A percentile compares a stretch with the other conserved stretches of the same genome.
Conservation (phyloP, 2,888 invertebrate species). For the Erannis defoliaria region DNA sequence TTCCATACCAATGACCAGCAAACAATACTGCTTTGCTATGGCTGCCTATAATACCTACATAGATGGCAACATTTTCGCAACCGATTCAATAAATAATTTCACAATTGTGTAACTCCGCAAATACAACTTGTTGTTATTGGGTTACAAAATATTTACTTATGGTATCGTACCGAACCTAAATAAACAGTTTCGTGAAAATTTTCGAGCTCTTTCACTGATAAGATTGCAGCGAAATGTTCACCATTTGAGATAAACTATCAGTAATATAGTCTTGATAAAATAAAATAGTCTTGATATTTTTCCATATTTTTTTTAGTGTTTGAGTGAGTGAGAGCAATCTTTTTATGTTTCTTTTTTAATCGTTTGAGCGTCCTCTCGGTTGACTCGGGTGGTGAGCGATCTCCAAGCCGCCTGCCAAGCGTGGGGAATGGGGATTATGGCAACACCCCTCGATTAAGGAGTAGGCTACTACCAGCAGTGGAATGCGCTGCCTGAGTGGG, state of each 20-base stretch:
- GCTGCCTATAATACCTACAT: conserved; percentile 30
- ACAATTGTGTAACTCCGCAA: conserved; percentile 64
- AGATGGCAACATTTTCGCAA: conserved; percentile 61
- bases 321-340: no score
- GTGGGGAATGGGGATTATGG: no score
- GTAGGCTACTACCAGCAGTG: no score
- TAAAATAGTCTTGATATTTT: conserved; percentile 11
- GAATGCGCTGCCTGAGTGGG: no score
- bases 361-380: no score
- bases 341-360: no score
- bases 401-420: no score
- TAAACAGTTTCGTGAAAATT: conserved; percentile 76
- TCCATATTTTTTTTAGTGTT: no score
- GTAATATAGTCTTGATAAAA: no score
- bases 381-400: no score
- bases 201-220: conserved; percentile 64
- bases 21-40: conserved; percentile 49
- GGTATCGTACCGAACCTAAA: conserved; percentile 65
- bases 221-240: conserved; percentile 76
- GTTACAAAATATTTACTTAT: conserved; percentile 76
- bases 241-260: conserved; percentile 48
- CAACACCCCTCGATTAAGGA: no score
- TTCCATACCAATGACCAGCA: conserved; percentile 63
- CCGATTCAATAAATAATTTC: conserved; percentile 54
- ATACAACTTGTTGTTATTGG: conserved; percentile 53